Conservation (phyloP, 2,797 vertebrate species). For the Argya squamiceps region DNA sequence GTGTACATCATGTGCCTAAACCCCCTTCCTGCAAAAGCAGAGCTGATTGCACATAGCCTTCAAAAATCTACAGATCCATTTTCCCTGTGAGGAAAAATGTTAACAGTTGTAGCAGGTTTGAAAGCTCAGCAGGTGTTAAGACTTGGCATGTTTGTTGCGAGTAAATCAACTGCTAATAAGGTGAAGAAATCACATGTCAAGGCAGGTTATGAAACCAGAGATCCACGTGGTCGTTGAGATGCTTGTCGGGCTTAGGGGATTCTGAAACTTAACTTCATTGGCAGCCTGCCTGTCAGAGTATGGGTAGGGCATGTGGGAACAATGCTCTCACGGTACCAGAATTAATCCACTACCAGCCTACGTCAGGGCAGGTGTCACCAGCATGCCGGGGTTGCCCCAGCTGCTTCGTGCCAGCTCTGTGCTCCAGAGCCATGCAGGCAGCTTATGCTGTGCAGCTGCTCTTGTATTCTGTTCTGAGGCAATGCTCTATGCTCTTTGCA, state of each 20-base stretch:
- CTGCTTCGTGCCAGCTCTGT: background rate
- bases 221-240: conserved; percentile 57
- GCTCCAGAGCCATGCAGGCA: background rate
- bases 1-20: background rate
- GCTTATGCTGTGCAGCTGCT: background rate
- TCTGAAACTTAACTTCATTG: conserved; percentile 42
- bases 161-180: conserved; percentile 50
- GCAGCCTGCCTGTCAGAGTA: conserved; percentile 1
- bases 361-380: background rate
- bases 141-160: background rate
- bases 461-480: background rate
- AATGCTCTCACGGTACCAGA: background rate
- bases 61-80: background rate
- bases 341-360: conserved; percentile 9
- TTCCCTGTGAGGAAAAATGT: background rate
- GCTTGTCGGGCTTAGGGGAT: conserved; percentile 61
- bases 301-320: conserved; percentile 38
- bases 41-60: background rate
- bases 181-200: conserved; percentile 61
- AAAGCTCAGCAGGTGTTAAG: background rate
- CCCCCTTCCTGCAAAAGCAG: background rate
- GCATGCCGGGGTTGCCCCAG: background rate
- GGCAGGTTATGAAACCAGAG: conserved; percentile 58
- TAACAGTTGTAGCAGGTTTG: background rate
- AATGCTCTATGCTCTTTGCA: background rate